A percentile compares a stretch with the other conserved stretches of the same genome.
phyloP scores from a whole-genome alignment of 2,797 vertebrate genomes.

The Lateolabrax maculatus region DNA sequence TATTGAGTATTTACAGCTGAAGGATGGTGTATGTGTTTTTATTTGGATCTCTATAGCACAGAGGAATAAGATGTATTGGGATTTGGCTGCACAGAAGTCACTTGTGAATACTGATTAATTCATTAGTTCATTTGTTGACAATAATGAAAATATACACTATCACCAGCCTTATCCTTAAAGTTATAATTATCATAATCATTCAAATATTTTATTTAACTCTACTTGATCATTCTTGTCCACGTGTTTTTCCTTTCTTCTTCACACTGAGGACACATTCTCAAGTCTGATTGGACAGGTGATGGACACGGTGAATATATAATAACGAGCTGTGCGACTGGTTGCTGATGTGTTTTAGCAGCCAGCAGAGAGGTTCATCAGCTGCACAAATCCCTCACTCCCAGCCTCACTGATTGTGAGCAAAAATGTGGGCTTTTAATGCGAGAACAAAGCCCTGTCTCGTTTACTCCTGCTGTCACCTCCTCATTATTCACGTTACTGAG shows the following conservation, averaged over 20 bases:
- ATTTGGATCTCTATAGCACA: not conserved
- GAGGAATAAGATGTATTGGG: not conserved
- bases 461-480: slow-evolving; percentile 47
- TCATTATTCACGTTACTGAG: slow-evolving; percentile 50
- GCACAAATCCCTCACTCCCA: slow-evolving; percentile 27
- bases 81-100: not conserved
- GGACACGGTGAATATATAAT: slow-evolving; percentile 30
- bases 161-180: not conserved
- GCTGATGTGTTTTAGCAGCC: slow-evolving; percentile 44
- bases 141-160: not conserved
- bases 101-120: not conserved
- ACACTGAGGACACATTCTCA: slow-evolving; percentile 26
- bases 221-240: not conserved
- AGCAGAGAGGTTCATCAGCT: slow-evolving; percentile 31
- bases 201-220: slow-evolving; percentile 4
- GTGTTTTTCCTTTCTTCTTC: slow-evolving; percentile 12
- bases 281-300: slow-evolving; percentile 40
- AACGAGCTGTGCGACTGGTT: slow-evolving; percentile 8
- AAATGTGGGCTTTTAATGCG: slow-evolving; percentile 37
- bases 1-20: not conserved
- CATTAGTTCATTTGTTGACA: not conserved
- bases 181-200: slow-evolving; percentile 15
- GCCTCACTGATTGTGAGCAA: slow-evolving; percentile 29
- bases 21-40: not conserved
- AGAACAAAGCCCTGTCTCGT: slow-evolving; percentile 59